Percentiles rank a stretch among this genome's conserved stretches.
Evolutionary conservation across 2,888 invertebrate genomes (phyloP).

Genomic region (Pasiphila rectangulata): DNA sequence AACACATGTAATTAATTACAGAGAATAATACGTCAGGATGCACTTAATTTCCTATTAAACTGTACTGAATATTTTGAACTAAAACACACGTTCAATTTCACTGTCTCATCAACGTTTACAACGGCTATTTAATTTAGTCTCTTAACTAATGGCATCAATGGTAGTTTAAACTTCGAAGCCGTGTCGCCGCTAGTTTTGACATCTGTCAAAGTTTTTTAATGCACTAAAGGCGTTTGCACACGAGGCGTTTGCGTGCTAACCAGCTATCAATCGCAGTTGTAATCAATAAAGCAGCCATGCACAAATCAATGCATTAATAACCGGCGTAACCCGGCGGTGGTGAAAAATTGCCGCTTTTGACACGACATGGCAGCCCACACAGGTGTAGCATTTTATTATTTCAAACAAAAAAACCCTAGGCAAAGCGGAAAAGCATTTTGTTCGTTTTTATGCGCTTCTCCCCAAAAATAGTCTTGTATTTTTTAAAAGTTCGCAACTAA

Average conservation of each 20-base stretch:
- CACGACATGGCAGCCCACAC: constrained; percentile 30
- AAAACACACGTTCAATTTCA: constrained; percentile 42
- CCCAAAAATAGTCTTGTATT: constrained; percentile 16
- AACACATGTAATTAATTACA: constrained; percentile 74
- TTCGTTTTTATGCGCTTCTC: constrained; percentile 1
- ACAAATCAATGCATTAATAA: constrained; percentile 74
- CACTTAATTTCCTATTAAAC: constrained; percentile 75
- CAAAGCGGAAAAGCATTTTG: background rate
- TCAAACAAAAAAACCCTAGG: background rate
- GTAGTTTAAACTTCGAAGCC: background rate
- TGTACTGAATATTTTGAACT: constrained; percentile 54
- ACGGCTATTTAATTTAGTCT: constrained; percentile 1
- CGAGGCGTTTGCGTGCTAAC: constrained; percentile 57
- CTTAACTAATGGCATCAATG: constrained; percentile 6
- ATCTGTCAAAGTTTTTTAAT: constrained; percentile 37
- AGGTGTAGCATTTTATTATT: constrained; percentile 2
- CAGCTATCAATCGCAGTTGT: constrained; percentile 64
- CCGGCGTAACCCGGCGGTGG: constrained; percentile 42
- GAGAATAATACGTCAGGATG: constrained; percentile 74
- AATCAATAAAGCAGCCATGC: constrained; percentile 71
- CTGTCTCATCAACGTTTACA: constrained; percentile 6
- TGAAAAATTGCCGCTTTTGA: constrained; percentile 50
- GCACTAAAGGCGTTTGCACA: constrained; percentile 39
- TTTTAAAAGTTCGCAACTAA: constrained; percentile 28
- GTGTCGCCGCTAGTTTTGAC: constrained; percentile 27